These are phyloP conservation scores for Nasonia oneida DNA, from an alignment of 2,888 invertebrate genomes.

Conservation along the genomic window DNA sequence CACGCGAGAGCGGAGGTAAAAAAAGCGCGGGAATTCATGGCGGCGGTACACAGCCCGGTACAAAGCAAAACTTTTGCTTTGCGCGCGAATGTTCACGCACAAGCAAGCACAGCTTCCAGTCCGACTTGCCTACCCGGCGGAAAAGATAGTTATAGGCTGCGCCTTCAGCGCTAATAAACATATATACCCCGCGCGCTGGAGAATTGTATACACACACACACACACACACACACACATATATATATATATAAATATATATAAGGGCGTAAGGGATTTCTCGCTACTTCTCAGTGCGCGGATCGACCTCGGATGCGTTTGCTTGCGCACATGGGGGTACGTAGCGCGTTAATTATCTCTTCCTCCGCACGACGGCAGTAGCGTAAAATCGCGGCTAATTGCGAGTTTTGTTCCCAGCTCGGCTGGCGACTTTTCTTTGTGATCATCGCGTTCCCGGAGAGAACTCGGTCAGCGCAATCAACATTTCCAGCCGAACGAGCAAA, in stretches of 20 bases:
- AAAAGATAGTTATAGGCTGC: not conserved
- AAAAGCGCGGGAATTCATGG: not conserved
- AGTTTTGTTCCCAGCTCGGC: not conserved
- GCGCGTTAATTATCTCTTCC: not conserved
- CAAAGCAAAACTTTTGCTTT: constrained; percentile 35
- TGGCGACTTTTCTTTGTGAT: not conserved
- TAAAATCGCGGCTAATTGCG: not conserved
- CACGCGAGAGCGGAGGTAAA: constrained; percentile 28
- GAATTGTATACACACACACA: too few species aligned
- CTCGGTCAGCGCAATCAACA: constrained; percentile 11
- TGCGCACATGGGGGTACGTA: not conserved
- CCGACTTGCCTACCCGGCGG: not conserved
- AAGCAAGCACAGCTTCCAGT: not conserved
- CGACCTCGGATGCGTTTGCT: not conserved
- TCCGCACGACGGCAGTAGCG: not conserved
- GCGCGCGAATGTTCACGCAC: not conserved
- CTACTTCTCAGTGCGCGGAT: not conserved
- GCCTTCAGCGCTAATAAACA: not conserved
- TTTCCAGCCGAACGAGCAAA: constrained; percentile 3
- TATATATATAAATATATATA: too few species aligned
- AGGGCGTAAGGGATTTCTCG: too few species aligned
- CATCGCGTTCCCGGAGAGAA: not conserved
- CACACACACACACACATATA: too few species aligned
- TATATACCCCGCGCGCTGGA: not conserved
- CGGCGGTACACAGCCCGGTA: too few species aligned